These are phyloP conservation scores for Ictalurus punctatus DNA, from an alignment of 2,113 vertebrate genomes.

Conservation along the genomic window DNA sequence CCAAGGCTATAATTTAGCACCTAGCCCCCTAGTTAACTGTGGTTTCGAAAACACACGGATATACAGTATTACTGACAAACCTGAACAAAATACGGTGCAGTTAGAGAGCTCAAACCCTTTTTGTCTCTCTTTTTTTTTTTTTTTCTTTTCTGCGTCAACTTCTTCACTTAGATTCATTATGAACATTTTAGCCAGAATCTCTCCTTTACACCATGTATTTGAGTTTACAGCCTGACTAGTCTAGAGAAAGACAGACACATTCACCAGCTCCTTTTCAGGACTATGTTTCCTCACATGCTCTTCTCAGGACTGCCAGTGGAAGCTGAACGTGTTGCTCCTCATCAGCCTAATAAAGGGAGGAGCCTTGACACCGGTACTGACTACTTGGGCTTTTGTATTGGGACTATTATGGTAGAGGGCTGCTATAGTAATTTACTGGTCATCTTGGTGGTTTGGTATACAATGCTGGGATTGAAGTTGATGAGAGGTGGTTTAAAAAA, in stretches of 20 bases:
- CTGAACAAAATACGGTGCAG: neutral
- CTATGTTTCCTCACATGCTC: constrained; percentile 19
- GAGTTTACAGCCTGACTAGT: neutral
- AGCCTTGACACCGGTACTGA: constrained; percentile 41
- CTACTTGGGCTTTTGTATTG: constrained; percentile 5
- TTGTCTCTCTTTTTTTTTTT: neutral
- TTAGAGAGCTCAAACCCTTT: neutral
- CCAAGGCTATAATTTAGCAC: neutral
- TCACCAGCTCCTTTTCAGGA: neutral
- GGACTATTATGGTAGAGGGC: neutral
- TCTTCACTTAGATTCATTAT: neutral
- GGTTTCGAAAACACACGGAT: neutral
- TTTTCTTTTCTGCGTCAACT: neutral
- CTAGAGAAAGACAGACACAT: neutral
- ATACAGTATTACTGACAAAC: neutral
- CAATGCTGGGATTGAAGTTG: neutral
- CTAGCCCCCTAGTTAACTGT: neutral
- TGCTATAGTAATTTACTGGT: neutral
- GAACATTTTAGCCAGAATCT: neutral
- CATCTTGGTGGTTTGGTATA: neutral
- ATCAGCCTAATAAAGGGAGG: constrained; percentile 39
- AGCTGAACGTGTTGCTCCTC: constrained; percentile 48
- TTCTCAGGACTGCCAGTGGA: constrained; percentile 51
- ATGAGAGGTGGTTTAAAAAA: neutral
- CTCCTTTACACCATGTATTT: neutral